Evolutionary conservation across 1,140 invertebrate genomes (phyloP), one percentile per base, ranked within the genome.

Genomic region (Heliothis virescens): DNA sequence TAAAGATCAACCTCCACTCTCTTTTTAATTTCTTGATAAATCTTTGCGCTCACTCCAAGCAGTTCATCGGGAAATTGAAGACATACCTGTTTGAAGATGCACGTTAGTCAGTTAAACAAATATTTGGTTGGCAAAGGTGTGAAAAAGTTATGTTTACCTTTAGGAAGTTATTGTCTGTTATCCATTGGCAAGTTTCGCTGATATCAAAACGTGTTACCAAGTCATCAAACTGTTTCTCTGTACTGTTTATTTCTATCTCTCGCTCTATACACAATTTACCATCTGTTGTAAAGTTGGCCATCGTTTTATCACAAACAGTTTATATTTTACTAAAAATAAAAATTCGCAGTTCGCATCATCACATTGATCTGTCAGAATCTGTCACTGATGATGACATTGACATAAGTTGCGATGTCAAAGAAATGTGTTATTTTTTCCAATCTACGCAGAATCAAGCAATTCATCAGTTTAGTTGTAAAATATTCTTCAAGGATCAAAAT

Each of bases 51-150:
- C 93, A 97, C 95, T 29, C 90, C 82, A 76, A 99, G 94, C 63
- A 98, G 94, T 48, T 96, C 95, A 95, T 99, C 98, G 12, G 98
- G 98, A 94, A 99, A 99, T 95, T 99, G 98, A 62, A 99, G 91
- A 80, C 98, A 98, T 41, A 99, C 96, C 98, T 91, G 76, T 79
- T n/a, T 52, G n/a, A 69, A 50, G 18, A 29, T 13, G 5, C 1
- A n/a, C 9, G 16, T 53, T 52, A 29, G 52, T 47, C 4, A 12
- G 11, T 18, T 65, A 48, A 65, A 41, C 41, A 65, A 65, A 65
- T 48, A 29, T 69, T 12, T 0, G 26, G 4, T 29, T 52, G 1
- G 12, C 13, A 29, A 81, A 53, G 0, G 11, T 71, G 48, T 1
- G 48, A 52, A 71, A n/a, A 26, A 41, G 34, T 29, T 5, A 59